A percentile compares a stretch with the other conserved stretches of the same genome.
phyloP scores from a whole-genome alignment of 2,888 invertebrate species.

The Bhutanitis thaidina region DNA sequence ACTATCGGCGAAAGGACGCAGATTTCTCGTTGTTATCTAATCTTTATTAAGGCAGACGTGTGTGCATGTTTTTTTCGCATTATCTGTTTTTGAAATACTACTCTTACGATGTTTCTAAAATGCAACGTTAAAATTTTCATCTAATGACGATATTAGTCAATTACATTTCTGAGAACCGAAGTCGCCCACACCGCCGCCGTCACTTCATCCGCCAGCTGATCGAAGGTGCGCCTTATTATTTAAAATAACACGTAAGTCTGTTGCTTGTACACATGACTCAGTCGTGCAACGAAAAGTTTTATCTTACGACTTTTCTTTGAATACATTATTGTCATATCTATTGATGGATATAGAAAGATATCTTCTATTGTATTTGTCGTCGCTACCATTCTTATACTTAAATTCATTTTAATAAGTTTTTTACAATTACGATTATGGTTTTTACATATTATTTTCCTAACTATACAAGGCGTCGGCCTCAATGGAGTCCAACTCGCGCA shows the following conservation, averaged over 20 bases:
- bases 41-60: constrained; percentile 22
- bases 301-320: too few relatives aligned
- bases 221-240: constrained; percentile 28
- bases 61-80: neutral
- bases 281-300: neutral
- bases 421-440: too few relatives aligned
- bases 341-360: too few relatives aligned
- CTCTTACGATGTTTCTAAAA: constrained; percentile 16
- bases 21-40: constrained; percentile 28
- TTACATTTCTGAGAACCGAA: constrained; percentile 39
- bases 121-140: constrained; percentile 28
- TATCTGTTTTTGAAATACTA: too few relatives aligned
- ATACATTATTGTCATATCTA: too few relatives aligned
- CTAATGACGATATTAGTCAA: constrained; percentile 21
- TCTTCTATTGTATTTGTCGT: too few relatives aligned
- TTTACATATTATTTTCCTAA: too few relatives aligned
- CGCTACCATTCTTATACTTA: too few relatives aligned
- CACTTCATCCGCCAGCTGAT: constrained; percentile 39
- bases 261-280: constrained; percentile 5
- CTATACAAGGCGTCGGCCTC: constrained; percentile 29
- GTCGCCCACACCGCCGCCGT: constrained; percentile 32
- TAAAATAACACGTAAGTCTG: constrained; percentile 9
- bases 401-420: too few relatives aligned
- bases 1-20: constrained; percentile 22
- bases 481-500: constrained; percentile 43